A percentile compares a stretch with the other conserved stretches of the same genome.
phyloP scores from a whole-genome alignment of 1,140 invertebrate species.

The Aleiodes sp. region DNA sequence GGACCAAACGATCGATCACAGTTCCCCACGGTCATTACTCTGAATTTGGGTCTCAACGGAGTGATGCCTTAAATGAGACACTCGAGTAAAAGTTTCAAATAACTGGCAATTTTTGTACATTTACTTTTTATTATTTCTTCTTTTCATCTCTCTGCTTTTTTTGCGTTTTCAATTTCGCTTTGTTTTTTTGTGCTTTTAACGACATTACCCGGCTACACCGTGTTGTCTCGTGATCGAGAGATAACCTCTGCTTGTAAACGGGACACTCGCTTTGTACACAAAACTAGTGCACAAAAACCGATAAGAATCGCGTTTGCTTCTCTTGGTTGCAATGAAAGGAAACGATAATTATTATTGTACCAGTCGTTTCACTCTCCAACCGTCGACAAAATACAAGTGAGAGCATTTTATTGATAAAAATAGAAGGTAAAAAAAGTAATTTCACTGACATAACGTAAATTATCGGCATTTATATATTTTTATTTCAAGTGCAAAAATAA shows the following conservation, averaged over 20 bases:
- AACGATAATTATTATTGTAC: constrained; percentile 28
- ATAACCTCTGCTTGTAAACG: constrained; percentile 21
- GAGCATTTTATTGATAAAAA: neutral
- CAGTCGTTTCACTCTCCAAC: neutral
- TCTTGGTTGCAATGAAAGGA: constrained; percentile 5
- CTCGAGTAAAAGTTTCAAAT: neutral
- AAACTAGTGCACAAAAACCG: constrained; percentile 11
- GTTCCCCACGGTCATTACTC: constrained; percentile 8
- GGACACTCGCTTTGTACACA: constrained; percentile 8
- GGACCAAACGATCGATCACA: constrained; percentile 24
- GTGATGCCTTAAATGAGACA: constrained; percentile 4
- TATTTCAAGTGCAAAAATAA: too few species aligned
- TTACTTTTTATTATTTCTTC: neutral
- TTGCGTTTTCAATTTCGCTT: neutral
- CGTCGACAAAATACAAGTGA: neutral
- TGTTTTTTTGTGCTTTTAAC: too few species aligned
- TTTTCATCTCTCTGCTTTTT: constrained; percentile 1
- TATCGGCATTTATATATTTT: constrained; percentile 2
- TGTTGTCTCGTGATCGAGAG: constrained; percentile 24
- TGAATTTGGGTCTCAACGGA: constrained; percentile 8
- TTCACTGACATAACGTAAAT: too few species aligned
- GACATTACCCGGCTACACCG: neutral
- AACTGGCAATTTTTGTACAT: neutral
- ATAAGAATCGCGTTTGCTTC: constrained; percentile 25
- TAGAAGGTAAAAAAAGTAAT: too few species aligned